These are phyloP conservation scores for Gonatopus flavifemur DNA, from an alignment of 1,140 invertebrate genomes.

Conservation along the genomic window DNA sequence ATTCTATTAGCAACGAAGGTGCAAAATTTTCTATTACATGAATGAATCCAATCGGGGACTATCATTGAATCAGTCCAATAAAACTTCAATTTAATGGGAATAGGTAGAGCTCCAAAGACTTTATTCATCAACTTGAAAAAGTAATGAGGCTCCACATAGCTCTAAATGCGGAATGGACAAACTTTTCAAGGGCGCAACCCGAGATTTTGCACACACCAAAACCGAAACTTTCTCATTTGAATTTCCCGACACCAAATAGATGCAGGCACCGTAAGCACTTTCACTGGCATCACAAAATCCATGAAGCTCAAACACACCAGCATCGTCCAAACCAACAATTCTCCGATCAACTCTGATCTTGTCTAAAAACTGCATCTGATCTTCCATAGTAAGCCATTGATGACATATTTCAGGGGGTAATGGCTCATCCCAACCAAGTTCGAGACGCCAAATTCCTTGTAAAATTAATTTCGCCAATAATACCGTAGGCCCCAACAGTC, in stretches of 20 bases:
- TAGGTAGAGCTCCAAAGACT: background rate
- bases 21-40: background rate
- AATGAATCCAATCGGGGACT: slow-evolving; percentile 9
- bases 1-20: slow-evolving; percentile 20
- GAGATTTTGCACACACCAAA: background rate
- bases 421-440: too few relatives aligned
- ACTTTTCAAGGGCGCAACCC: slow-evolving; percentile 36
- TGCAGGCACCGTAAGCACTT: slow-evolving; percentile 14
- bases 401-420: too few relatives aligned
- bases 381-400: too few relatives aligned
- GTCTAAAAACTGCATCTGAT: too few relatives aligned
- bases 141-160: slow-evolving; percentile 16
- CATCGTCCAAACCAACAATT: too few relatives aligned
- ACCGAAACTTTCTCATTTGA: slow-evolving; percentile 3
- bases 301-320: slow-evolving; percentile 26
- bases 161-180: slow-evolving; percentile 27
- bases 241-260: slow-evolving; percentile 1
- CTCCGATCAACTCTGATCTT: too few relatives aligned
- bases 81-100: background rate
- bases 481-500: too few relatives aligned
- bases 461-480: too few relatives aligned
- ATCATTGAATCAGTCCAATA: slow-evolving; percentile 15
- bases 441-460: too few relatives aligned
- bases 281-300: too few relatives aligned
- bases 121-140: slow-evolving; percentile 6